Evolutionary conservation across 2,113 vertebrate species (phyloP).

Genomic region (Hydrolagus affinis): DNA sequence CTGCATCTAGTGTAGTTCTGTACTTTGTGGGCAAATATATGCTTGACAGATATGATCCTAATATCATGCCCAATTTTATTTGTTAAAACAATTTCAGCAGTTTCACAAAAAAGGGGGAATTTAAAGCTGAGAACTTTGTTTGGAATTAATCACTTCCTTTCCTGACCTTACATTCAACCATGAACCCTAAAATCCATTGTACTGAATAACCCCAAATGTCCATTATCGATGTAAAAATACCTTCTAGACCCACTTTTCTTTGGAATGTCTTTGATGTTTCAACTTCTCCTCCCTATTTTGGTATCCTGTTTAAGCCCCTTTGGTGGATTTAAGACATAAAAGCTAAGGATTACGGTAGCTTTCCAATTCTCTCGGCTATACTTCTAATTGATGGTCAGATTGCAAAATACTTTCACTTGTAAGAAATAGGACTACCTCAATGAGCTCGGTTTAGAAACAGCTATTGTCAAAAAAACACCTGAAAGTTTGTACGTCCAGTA

Average conservation of each 20-base stretch:
- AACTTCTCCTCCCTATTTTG: background rate
- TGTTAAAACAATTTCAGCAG: background rate
- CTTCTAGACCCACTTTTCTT: conserved; percentile 7
- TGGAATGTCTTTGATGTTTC: conserved; percentile 26
- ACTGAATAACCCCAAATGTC: background rate
- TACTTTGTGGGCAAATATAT: background rate
- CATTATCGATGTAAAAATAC: background rate
- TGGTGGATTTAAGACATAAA: conserved; percentile 19
- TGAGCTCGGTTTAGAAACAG: background rate
- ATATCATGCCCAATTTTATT: background rate
- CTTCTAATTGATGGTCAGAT: background rate
- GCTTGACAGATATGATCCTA: background rate
- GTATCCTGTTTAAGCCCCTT: background rate
- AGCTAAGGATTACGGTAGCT: background rate
- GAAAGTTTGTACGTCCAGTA: background rate
- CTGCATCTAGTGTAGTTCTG: too few species aligned
- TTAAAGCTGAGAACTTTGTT: background rate
- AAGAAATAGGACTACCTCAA: background rate
- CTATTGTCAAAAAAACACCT: background rate
- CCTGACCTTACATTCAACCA: background rate
- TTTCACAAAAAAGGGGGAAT: background rate
- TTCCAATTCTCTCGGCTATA: background rate
- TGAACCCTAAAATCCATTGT: background rate
- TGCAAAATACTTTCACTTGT: conserved; percentile 11
- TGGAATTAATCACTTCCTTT: conserved; percentile 1